These are phyloP conservation scores for Parus major DNA, from an alignment of 2,113 vertebrate genomes.

Conservation along the genomic window DNA sequence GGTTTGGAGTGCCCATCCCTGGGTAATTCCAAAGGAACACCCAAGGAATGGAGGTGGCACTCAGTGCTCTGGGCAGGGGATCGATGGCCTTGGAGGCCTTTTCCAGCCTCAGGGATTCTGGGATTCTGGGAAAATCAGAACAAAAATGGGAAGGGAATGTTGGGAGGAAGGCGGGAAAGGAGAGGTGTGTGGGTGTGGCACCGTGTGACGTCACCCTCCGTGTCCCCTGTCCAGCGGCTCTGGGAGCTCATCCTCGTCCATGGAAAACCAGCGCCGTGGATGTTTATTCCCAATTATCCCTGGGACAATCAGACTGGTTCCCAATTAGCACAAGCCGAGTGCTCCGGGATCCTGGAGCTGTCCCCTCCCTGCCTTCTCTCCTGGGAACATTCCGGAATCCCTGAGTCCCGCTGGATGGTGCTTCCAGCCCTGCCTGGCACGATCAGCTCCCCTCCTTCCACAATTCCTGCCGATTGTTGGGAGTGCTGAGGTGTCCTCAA, in stretches of 20 bases:
- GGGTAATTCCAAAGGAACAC: neutral
- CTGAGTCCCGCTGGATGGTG: neutral
- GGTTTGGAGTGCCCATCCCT: neutral
- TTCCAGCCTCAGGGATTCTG: neutral
- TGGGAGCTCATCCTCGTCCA: fast-evolving
- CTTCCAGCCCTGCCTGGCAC: slow-evolving; percentile 50
- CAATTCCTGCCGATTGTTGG: slow-evolving; percentile 48
- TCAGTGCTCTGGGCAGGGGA: neutral
- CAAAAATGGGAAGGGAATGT: fast-evolving
- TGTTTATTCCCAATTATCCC: neutral
- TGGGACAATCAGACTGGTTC: neutral
- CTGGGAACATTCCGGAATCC: neutral
- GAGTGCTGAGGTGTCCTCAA: neutral
- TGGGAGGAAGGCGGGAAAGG: neutral
- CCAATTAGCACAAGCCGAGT: neutral
- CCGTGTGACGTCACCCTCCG: neutral
- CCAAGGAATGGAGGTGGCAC: neutral
- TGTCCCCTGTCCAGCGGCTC: fast-evolving
- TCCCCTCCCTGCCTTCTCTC: fast-evolving
- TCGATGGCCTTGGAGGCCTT: neutral
- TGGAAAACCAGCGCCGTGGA: fast-evolving
- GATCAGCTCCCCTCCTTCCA: slow-evolving; percentile 41
- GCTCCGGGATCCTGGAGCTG: neutral
- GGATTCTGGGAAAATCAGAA: neutral
- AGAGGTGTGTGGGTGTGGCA: fast-evolving